Conservation (phyloP, 2,888 invertebrate species). For the Aleiodes alternator region DNA sequence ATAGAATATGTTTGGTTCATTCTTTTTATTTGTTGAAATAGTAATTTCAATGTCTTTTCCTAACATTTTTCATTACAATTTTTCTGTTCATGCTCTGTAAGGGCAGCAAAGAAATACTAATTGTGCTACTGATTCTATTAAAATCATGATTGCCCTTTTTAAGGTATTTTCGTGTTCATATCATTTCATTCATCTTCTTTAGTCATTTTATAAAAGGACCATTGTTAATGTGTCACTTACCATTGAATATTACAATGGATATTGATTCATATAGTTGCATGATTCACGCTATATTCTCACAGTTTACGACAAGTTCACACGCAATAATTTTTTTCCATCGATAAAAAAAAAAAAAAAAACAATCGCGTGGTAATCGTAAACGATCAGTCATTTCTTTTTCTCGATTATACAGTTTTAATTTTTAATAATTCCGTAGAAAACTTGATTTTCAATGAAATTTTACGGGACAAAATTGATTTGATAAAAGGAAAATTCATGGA, state of each 20-base stretch:
- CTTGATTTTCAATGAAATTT: not conserved
- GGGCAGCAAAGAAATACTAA: not conserved
- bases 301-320: slow-evolving; percentile 15
- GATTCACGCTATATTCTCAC: not conserved
- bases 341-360: slow-evolving; percentile 1
- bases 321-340: slow-evolving; percentile 4
- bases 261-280: not conserved
- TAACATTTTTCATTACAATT: slow-evolving; percentile 22
- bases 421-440: not conserved
- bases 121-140: not conserved
- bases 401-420: too few species aligned
- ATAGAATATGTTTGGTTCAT: slow-evolving; percentile 26
- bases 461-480: not conserved
- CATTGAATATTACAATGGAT: slow-evolving; percentile 2
- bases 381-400: not conserved
- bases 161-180: too few species aligned
- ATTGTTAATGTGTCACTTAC: too few species aligned
- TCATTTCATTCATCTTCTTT: not conserved
- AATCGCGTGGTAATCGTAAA: slow-evolving; percentile 7
- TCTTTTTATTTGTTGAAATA: not conserved
- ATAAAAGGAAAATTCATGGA: not conserved
- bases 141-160: not conserved
- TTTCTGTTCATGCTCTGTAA: not conserved
- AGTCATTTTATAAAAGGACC: not conserved
- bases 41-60: slow-evolving; percentile 22